A percentile compares a stretch with the other conserved stretches of the same genome.
Conservation (phyloP, 2,113 vertebrate species). For the Cairina moschata region DNA sequence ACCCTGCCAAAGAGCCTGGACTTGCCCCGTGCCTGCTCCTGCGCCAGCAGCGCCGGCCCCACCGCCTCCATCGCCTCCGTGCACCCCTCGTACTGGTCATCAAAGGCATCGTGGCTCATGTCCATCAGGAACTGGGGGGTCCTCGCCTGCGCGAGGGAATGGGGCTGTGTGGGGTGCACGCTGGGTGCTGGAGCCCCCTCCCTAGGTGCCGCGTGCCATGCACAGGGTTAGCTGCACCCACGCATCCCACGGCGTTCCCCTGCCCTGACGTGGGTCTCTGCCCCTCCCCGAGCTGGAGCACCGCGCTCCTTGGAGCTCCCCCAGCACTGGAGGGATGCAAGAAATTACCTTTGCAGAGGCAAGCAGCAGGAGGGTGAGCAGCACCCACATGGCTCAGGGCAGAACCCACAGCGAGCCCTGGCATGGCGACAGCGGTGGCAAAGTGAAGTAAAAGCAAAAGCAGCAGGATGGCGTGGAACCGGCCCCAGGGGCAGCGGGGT, state of each 20-base stretch:
- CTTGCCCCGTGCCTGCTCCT: background rate
- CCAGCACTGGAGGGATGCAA: background rate
- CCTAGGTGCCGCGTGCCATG: no score
- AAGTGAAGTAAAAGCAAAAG: background rate
- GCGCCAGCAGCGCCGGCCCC: background rate
- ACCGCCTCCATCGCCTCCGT: background rate
- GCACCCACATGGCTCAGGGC: no score
- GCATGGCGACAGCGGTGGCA: background rate
- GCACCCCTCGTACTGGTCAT: background rate
- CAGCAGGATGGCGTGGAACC: background rate
- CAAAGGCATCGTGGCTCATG: background rate
- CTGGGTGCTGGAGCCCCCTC: no score
- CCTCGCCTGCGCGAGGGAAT: background rate
- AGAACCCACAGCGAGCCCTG: background rate
- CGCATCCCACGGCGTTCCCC: background rate
- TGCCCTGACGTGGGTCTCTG: background rate
- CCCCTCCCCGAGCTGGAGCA: background rate
- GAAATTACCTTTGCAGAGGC: background rate
- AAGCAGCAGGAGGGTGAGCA: background rate
- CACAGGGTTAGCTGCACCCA: background rate
- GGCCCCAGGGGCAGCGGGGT: background rate
- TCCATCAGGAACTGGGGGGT: background rate
- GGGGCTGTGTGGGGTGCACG: no score
- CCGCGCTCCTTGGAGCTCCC: background rate
- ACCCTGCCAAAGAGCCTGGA: background rate